Conservation (phyloP, 2,797 vertebrate genomes). For the Glyptemys insculpta region DNA sequence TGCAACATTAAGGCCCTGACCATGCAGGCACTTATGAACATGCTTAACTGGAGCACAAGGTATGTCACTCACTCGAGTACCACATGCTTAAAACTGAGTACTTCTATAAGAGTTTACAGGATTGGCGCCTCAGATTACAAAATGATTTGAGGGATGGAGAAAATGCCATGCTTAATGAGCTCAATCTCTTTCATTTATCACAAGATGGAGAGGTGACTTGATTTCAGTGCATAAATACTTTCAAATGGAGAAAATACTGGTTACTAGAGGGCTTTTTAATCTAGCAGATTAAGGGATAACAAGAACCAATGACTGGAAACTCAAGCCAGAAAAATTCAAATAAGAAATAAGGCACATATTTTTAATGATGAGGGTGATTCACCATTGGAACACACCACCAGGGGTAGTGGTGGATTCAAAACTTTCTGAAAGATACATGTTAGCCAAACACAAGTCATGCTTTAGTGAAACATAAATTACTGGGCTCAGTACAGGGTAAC, state of each 20-base stretch:
- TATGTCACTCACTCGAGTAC: background rate
- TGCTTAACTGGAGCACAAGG: background rate
- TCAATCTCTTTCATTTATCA: background rate
- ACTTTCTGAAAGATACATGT: background rate
- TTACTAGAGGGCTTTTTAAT: background rate
- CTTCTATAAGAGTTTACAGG: background rate
- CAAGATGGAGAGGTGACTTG: background rate
- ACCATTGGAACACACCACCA: background rate
- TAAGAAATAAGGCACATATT: background rate
- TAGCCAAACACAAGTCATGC: background rate
- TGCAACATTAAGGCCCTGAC: background rate
- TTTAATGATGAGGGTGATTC: background rate
- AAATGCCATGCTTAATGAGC: background rate
- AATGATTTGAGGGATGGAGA: background rate
- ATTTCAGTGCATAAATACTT: rapidly evolving
- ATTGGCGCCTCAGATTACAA: background rate
- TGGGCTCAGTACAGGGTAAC: background rate
- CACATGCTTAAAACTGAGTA: background rate
- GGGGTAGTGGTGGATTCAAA: background rate
- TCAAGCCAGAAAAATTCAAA: background rate
- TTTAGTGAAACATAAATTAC: background rate
- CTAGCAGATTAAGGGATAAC: background rate
- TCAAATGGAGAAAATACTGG: background rate
- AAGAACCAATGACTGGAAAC: background rate
- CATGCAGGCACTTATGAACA: background rate